Evolutionary conservation across 2,797 vertebrate genomes (phyloP), one percentile per base, ranked within the genome.

Genomic region (Thaleichthys pacificus): DNA sequence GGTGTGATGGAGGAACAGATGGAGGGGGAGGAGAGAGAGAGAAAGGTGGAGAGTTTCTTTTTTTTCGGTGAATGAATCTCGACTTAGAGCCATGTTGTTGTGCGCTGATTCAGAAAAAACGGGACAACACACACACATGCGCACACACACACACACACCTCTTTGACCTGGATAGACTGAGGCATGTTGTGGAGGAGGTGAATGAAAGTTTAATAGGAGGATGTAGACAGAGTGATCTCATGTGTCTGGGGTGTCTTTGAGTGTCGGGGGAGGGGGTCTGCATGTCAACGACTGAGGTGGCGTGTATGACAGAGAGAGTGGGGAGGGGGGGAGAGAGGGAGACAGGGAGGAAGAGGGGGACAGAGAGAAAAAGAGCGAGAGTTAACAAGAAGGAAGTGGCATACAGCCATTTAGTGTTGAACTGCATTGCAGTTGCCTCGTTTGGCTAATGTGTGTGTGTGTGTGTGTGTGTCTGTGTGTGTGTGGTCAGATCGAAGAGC

Each of bases 401-500:
- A 68, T 35, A 12, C 15, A 61, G n/a, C 56, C 70, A 73, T 61
- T 67, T 70, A 71, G 61, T 65, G 15, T 42, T 51, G 54, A 11
- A 66, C 35, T 47, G 51, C 42, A 21, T 26, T 58, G 65, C 51
- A 67, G 35, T 77, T 65, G 12, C 6, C 57, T 71, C 12, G 38
- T 42, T 12, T 2, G 38, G 8, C 38, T 42, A 38, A 38, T 38
- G 38, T 42, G 38, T 12, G 38, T 42, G 38, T 42, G 38, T 42
- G 38, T 42, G 38, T n/a, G 0, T 3, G 66, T 30, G 2, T 69
- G 24, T 63, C 3, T 68, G 12, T 78, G 21, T 73, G 58, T 79
- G 38, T 42, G 38, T 2, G 38, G 38, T 14, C 86, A 99, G 98
- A 96, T 99, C 0, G 98, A 99, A 3, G 98, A 99, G 87, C 91